Conservation (phyloP, 2,888 invertebrate species). For the Physocephala rufipes region DNA sequence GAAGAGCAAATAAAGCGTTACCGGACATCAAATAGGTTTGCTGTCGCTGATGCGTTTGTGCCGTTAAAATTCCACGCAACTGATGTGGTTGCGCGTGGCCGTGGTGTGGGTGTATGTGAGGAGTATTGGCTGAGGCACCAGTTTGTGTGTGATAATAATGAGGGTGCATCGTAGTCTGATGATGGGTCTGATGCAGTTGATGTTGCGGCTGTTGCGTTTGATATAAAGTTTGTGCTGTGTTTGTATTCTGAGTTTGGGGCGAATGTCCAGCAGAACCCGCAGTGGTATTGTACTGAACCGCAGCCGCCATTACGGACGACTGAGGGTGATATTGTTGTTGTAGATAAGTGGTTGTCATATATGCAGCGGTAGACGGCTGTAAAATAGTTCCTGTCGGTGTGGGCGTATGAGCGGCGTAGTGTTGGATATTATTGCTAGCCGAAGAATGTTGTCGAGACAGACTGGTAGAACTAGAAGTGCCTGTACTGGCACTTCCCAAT, state of each 20-base stretch:
- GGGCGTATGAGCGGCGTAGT: slow-evolving; percentile 33
- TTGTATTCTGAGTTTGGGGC: slow-evolving; percentile 32
- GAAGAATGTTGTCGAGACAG: slow-evolving; percentile 36
- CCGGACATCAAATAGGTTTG: slow-evolving; percentile 38
- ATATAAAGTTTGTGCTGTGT: slow-evolving; percentile 39
- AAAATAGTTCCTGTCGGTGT: not conserved
- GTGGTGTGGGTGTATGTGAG: slow-evolving; percentile 44
- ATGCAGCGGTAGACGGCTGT: slow-evolving; percentile 33
- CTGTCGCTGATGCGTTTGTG: slow-evolving; percentile 38
- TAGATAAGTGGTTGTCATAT: slow-evolving; percentile 41
- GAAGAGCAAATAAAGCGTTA: slow-evolving; percentile 45
- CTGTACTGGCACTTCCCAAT: slow-evolving; percentile 7
- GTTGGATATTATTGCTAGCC: slow-evolving; percentile 33
- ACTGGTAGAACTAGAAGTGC: slow-evolving; percentile 32
- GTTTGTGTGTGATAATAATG: slow-evolving; percentile 42
- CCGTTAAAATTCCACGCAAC: slow-evolving; percentile 44
- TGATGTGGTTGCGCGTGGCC: slow-evolving; percentile 43
- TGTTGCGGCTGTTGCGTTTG: slow-evolving; percentile 46
- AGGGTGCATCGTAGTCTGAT: slow-evolving; percentile 30
- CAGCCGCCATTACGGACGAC: slow-evolving; percentile 37
- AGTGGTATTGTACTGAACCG: slow-evolving; percentile 40
- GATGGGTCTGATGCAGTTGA: slow-evolving; percentile 40
- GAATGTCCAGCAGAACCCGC: slow-evolving; percentile 37
- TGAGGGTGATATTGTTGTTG: slow-evolving; percentile 40
- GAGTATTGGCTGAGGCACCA: slow-evolving; percentile 41